A percentile compares a stretch with the other conserved stretches of the same genome.
Conservation (phyloP, 2,113 vertebrate genomes). For the Corythaeola cristata region DNA sequence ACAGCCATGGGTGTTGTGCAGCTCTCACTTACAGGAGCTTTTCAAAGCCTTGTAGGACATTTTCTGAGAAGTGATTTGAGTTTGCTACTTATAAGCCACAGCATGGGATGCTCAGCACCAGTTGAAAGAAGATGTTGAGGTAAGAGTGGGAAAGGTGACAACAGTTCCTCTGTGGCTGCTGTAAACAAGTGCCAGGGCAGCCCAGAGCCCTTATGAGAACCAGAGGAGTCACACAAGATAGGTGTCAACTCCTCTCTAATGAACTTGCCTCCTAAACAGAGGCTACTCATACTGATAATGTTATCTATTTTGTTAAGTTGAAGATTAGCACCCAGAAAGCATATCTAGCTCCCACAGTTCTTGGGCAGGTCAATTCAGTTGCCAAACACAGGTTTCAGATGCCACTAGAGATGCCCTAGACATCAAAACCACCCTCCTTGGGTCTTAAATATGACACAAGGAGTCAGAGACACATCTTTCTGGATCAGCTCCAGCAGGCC, state of each 20-base stretch:
- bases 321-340: not conserved
- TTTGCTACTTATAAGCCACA: not conserved
- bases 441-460: not conserved
- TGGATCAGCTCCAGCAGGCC: not conserved
- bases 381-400: not conserved
- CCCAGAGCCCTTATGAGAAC: not conserved
- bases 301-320: not conserved
- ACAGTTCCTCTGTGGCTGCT: not conserved
- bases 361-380: not conserved
- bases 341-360: not conserved
- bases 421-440: not conserved
- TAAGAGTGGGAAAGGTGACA: not conserved
- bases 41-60: not conserved
- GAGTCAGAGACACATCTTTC: not conserved
- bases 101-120: not conserved
- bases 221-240: not conserved
- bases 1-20: not conserved
- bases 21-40: not conserved
- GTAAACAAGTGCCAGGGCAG: not conserved
- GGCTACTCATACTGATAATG: rapidly evolving
- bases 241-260: not conserved
- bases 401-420: not conserved
- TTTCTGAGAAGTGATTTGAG: not conserved
- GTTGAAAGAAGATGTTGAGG: not conserved
- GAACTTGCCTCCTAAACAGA: not conserved